Percentiles rank a stretch among this genome's conserved stretches.
phyloP scores from a whole-genome alignment of 2,113 vertebrate genomes.

The Syngnathoides biaculeatus region DNA sequence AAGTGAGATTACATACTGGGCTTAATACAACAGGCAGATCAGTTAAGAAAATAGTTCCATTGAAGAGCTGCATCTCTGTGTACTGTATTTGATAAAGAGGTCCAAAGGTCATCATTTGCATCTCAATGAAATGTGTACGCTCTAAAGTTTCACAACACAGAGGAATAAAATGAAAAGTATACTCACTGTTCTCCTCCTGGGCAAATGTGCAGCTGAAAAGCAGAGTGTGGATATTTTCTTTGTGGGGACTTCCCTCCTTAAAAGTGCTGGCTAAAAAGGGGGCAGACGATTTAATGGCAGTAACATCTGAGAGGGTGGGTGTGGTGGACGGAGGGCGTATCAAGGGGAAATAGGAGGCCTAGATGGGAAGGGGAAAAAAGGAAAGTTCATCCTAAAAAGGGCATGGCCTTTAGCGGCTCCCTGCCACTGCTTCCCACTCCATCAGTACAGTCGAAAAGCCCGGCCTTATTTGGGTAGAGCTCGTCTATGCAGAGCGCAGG shows the following conservation, averaged over 20 bases:
- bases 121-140: background rate
- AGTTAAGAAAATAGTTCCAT: background rate
- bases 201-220: conserved; percentile 27
- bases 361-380: conserved; percentile 45
- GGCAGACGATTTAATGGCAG: conserved; percentile 67
- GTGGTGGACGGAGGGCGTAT: conserved; percentile 20
- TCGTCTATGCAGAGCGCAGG: conserved; percentile 34
- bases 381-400: conserved; percentile 71
- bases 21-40: background rate
- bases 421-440: conserved; percentile 41
- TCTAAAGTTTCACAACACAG: background rate
- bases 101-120: background rate
- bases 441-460: conserved; percentile 46
- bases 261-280: conserved; percentile 68
- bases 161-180: conserved; percentile 20
- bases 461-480: conserved; percentile 74
- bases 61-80: background rate
- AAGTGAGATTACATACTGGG: too few relatives aligned
- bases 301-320: conserved; percentile 22
- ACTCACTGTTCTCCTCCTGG: conserved; percentile 63
- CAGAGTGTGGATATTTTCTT: conserved; percentile 46
- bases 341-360: conserved; percentile 28
- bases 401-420: conserved; percentile 67
- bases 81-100: background rate
- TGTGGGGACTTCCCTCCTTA: conserved; percentile 53